Evolutionary conservation across 2,113 vertebrate genomes (phyloP), one percentile per base, ranked within the genome.

Genomic region (Alaudala cheleensis): DNA sequence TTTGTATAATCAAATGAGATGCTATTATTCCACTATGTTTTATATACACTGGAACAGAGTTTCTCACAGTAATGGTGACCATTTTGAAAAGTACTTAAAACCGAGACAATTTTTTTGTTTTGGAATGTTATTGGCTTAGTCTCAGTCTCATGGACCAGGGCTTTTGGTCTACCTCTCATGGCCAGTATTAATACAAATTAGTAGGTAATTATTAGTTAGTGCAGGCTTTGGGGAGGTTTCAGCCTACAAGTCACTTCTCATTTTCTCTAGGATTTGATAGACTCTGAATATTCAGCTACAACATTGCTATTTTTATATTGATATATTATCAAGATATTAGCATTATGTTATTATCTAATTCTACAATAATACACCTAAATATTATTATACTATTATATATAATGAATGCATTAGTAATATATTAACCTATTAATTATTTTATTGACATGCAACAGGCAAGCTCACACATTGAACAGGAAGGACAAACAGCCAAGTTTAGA

Each of bases 11-110:
- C 95, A 97, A 97, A 95, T 95, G 96, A 96, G 95, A 98, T 97
- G 97, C 96, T 98, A 97, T 97, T 98, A 97, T 96, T 97, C 95
- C 94, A 92, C 90, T 97, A 64, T 95, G 94, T 96, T 98, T 90
- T 95, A 96, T 96, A 93, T 82, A 97, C 92, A 97, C 82, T 90
- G 95, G 83, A 95, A 92, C 37, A 67, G 88, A 95, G 83, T 79
- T 92, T 96, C 89, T 96, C 87, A 93, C 78, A 92, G 81, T 9
- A 44, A 60, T 25, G 10, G 90, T 81, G 78, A 91, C 82, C 77
- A 93, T 97, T 95, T 96, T 88, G 88, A 69, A 44, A 83, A 86
- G 78, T 16, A 65, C 73, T 86, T 39, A 73, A 53, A 45, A 61
- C 6, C 6, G 72, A 67, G 29, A 45, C 14, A 5, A 40, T 57